phyloP scores from a whole-genome alignment of 2,113 vertebrate genomes.

The Gnathonemus longibarbis region DNA sequence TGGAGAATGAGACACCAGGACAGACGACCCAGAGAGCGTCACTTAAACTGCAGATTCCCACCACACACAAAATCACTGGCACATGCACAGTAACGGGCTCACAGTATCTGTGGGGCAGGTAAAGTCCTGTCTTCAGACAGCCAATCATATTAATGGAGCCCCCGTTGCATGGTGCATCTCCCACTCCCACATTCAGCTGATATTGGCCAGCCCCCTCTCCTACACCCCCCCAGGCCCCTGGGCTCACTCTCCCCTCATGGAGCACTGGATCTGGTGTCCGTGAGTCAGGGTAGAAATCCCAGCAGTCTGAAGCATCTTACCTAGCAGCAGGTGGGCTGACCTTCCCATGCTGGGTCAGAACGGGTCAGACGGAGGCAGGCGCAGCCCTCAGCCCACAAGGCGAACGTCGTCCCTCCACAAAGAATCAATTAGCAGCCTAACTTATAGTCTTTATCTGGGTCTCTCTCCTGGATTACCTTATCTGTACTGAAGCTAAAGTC shows the following conservation, averaged over 20 bases:
- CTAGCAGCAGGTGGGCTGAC: constrained; percentile 39
- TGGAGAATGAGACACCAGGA: background rate
- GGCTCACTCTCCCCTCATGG: background rate
- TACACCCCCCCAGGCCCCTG: background rate
- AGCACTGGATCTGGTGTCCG: background rate
- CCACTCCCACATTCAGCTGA: background rate
- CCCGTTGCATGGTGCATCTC: background rate
- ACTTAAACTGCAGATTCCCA: background rate
- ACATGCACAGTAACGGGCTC: background rate
- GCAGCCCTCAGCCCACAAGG: background rate
- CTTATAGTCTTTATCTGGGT: constrained; percentile 27
- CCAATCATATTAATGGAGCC: background rate
- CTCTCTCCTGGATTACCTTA: constrained; percentile 22
- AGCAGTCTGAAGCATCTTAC: constrained; percentile 37
- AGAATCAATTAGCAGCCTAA: background rate
- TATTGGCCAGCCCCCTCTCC: background rate
- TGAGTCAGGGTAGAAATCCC: too few species aligned
- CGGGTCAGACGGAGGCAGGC: background rate
- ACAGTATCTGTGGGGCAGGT: background rate
- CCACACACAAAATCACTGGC: background rate
- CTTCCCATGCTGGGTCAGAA: constrained; percentile 41
- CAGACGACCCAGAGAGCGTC: background rate
- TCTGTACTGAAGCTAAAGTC: constrained; percentile 48
- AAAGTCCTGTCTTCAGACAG: background rate
- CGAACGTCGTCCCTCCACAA: background rate